These are phyloP conservation scores for Oncopeltus fasciatus DNA, from an alignment of 1,140 invertebrate genomes.

Conservation along the genomic window DNA sequence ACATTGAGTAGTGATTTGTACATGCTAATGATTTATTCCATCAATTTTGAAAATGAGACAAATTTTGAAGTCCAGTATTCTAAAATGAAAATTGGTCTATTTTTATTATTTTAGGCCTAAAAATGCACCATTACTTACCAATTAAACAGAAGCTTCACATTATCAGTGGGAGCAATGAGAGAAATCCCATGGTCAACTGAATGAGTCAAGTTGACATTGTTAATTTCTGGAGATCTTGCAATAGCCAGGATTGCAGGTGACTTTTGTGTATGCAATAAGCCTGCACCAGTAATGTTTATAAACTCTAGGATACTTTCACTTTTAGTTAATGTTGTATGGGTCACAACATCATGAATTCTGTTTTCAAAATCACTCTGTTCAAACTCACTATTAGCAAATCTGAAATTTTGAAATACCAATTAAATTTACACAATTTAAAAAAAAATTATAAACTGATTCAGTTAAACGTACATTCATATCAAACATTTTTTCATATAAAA, in stretches of 20 bases:
- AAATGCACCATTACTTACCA: slow-evolving; percentile 25
- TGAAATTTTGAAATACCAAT: too few species aligned
- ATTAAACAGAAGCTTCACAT: slow-evolving; percentile 31
- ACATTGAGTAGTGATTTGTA: too few species aligned
- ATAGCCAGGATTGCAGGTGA: slow-evolving; percentile 81
- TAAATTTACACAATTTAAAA: not conserved
- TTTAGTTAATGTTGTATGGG: slow-evolving; percentile 48
- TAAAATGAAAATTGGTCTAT: too few species aligned
- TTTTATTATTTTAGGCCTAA: too few species aligned
- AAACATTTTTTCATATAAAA: too few species aligned
- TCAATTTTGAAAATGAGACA: not conserved
- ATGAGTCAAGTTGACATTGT: slow-evolving; percentile 65
- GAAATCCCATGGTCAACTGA: slow-evolving; percentile 86
- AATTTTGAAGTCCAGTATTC: not conserved
- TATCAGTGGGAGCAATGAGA: slow-evolving; percentile 72
- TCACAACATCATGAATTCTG: slow-evolving; percentile 62
- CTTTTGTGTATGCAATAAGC: slow-evolving; percentile 89
- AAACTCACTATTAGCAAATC: slow-evolving; percentile 78
- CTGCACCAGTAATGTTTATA: slow-evolving; percentile 85
- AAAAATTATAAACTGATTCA: not conserved
- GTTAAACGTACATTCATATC: too few species aligned
- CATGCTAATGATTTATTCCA: not conserved
- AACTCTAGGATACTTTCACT: slow-evolving; percentile 64
- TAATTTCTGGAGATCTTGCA: slow-evolving; percentile 66
- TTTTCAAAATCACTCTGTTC: slow-evolving; percentile 73